Evolutionary conservation across 2,888 invertebrate genomes (phyloP), one percentile per base, ranked within the genome.

Genomic region (Notocelia uddmanniana): DNA sequence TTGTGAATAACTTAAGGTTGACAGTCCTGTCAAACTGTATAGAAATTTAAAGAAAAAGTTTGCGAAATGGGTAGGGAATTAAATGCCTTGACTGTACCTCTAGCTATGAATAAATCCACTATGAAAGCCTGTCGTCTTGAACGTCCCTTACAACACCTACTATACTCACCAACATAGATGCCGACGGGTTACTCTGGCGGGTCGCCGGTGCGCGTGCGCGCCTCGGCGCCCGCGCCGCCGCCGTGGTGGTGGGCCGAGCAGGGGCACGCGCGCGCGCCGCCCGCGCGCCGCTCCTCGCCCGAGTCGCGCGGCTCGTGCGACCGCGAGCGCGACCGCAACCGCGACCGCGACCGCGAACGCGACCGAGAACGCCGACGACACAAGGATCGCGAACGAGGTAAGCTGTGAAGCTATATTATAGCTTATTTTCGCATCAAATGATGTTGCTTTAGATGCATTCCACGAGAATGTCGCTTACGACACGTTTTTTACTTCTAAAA

Each of bases 221-320:
- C 88, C 45, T 89, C 89, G 0, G 87, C 83, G 5, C 90, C 89
- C 0, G 87, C 83, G 6, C 90, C 90, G 26, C 91, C 91, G 3
- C 86, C 90, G 54, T 87, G 87, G 88, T 89, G 89, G 89, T 87
- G 87, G 86, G 69, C 78, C 74, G 83, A 76, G 48, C 34, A n/a
- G 34, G 68, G 63, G 31, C 68, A 59, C 59, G 62, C 75, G 68
- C 58, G 76, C 74, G 67, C 85, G 2, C 84, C 83, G 50, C 87
- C 90, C n/a, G 37, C 23, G 3, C 85, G 89, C 52, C 88, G 89
- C 76, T 90, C 91, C 21, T 90, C 91, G 74, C 92, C 91, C 0
- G 92, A 91, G 66, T 91, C 91, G 58, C 87, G 87, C 66, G 84
- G 83, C 69, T 88, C 75, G 23, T 21, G 74, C 34, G 88, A 87